A percentile compares a stretch with the other conserved stretches of the same genome.
phyloP scores from a whole-genome alignment of 2,113 vertebrate species.

The Sisor rabdophorus region DNA sequence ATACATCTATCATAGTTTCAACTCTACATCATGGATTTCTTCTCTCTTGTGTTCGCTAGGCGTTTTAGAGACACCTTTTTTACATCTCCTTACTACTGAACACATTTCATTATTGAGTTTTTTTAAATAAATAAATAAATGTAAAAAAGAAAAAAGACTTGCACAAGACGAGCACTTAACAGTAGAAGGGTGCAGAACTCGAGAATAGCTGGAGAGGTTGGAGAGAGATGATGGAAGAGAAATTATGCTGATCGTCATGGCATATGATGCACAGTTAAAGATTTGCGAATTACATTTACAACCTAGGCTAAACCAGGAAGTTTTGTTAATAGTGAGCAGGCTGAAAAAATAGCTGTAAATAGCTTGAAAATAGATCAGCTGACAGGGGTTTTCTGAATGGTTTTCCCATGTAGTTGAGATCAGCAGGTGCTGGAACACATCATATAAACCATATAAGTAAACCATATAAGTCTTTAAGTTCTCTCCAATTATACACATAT shows the following conservation, averaged over 20 bases:
- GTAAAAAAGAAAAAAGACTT: constrained; percentile 27
- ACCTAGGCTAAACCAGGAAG: constrained; percentile 14
- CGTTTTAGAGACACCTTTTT: constrained; percentile 8
- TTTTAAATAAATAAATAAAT: constrained; percentile 26
- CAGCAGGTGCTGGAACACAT: constrained; percentile 19
- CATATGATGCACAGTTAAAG: not conserved
- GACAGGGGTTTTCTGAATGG: constrained; percentile 20
- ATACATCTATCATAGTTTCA: constrained; percentile 46
- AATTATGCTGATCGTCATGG: too few relatives aligned
- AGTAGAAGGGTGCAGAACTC: constrained; percentile 16
- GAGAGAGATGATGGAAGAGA: not conserved
- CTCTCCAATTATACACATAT: not conserved
- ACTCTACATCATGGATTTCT: constrained; percentile 29
- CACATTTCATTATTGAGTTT: constrained; percentile 16
- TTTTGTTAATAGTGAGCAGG: not conserved
- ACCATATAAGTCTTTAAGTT: constrained; percentile 21
- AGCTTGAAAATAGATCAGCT: constrained; percentile 3
- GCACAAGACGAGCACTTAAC: constrained; percentile 51
- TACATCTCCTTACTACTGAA: not conserved
- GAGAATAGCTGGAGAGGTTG: constrained; percentile 3
- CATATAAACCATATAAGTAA: constrained; percentile 30
- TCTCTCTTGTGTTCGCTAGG: constrained; percentile 49
- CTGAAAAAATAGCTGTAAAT: not conserved
- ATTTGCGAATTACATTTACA: constrained; percentile 13
- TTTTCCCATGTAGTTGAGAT: constrained; percentile 7